Base-by-base conservation (phyloP, 2,113 vertebrate species). In the Ramphastos sulfuratus region DNA sequence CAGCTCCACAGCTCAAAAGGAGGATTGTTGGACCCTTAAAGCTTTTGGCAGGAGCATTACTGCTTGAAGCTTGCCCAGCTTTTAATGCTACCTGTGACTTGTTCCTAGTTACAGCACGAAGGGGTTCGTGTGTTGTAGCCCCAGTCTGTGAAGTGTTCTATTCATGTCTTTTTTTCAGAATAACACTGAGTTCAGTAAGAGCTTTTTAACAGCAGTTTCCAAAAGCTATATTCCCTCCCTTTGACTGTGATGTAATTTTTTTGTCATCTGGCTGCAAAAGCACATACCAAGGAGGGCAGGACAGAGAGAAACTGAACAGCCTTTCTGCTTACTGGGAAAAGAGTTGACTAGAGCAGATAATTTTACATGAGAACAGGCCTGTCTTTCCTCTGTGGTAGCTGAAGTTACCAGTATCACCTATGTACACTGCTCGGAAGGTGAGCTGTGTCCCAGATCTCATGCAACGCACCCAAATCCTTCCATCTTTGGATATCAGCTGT, bases 261-360 rank as follows among this genome's bases (percentile, higher is more conserved):
- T 76, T 69, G 75, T 89, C 71, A 61, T 83, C 92, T 94, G 95
- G 76, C 95, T 93, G 72, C 88, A 93, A 59, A 69, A 50, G 37
- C 59, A 72, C 91, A 89, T 91, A 94, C 94, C 63, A 54, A 72
- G 60, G 82, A 92, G 65, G 74, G 77, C 52, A 92, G 92, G 61
- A 67, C 85, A 60, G 27, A 50, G 70, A 80, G 64, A 64, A 75
- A 80, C 14, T 12, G n/a, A 67, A 19, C 52, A 87, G 72, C 84
- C 64, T 31, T 77, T 77, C 60, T 82, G 84, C 93, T 93, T 72
- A 94, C 56, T 83, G 59, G 80, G 65, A 28, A 5, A 23, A 75
- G 60, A 56, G 35, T 87, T 46, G 54, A 76, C 64, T 5, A 39
- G 35, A 63, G 78, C 74, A 71, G 33, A 42, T 66, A 37, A n/a